Conservation (phyloP, 2,888 invertebrate genomes). For the Ischnura elegans region DNA sequence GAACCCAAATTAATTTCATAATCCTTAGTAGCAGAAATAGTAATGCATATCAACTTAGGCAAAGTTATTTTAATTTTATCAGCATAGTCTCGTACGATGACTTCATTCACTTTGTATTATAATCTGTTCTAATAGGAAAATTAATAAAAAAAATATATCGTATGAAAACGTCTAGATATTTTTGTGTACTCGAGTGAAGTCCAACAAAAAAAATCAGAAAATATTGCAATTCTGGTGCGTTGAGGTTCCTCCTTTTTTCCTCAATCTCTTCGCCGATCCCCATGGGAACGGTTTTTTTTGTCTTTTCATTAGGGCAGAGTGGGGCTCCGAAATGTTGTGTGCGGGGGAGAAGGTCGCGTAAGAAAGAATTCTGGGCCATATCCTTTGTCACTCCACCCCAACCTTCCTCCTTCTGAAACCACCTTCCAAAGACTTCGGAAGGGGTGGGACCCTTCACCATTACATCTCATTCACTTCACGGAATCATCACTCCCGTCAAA, state of each 20-base stretch:
- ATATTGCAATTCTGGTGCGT: too few relatives aligned
- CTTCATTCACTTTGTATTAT: too few relatives aligned
- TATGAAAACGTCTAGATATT: too few relatives aligned
- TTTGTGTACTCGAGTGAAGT: too few relatives aligned
- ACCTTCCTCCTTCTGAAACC: background rate
- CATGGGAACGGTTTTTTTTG: background rate
- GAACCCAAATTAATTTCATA: too few relatives aligned
- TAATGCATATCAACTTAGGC: too few relatives aligned
- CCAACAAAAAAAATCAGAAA: too few relatives aligned
- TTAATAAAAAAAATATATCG: too few relatives aligned
- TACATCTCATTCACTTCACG: background rate
- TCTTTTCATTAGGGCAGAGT: constrained; percentile 47
- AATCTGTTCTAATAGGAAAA: too few relatives aligned
- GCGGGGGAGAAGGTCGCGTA: background rate
- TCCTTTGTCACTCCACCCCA: constrained; percentile 48
- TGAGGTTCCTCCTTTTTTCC: background rate
- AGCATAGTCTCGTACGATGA: too few relatives aligned
- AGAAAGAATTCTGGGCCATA: constrained; percentile 14
- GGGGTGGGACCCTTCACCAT: background rate
- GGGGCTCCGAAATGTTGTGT: background rate
- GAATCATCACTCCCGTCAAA: background rate
- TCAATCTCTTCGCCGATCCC: background rate
- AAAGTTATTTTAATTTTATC: too few relatives aligned
- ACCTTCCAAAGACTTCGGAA: background rate
- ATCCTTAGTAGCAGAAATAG: too few relatives aligned